Percentiles rank a stretch among this genome's conserved stretches.
Conservation (phyloP, 2,888 invertebrate species). For the Aspidapion aeneum region DNA sequence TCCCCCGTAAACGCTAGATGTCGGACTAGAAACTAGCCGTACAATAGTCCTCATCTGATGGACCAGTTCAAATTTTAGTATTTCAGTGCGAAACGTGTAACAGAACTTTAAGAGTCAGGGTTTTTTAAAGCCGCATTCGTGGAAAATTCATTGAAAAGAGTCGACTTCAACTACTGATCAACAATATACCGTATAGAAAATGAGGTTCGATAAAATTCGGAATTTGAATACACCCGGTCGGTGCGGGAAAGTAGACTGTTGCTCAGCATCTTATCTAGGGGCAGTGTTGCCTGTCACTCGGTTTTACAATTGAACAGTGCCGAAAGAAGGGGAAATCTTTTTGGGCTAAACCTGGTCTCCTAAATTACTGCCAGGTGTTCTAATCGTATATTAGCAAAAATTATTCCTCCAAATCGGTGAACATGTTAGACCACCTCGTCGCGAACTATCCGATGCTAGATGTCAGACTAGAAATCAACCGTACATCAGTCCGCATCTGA, state of each 20-base stretch:
- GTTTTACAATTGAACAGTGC: no score
- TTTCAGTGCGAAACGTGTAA: constrained; percentile 43
- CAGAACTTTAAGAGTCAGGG: constrained; percentile 45
- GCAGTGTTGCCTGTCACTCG: no score
- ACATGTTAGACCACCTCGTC: neutral
- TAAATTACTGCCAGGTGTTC: no score
- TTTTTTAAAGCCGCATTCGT: constrained; percentile 44
- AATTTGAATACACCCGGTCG: no score
- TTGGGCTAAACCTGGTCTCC: no score
- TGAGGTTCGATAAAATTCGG: no score
- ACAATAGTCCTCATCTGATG: constrained; percentile 43
- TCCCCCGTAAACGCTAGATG: constrained; percentile 39
- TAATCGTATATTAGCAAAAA: neutral
- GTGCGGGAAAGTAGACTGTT: no score
- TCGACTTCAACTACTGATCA: no score
- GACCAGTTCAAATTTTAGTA: constrained; percentile 43
- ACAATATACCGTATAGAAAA: no score
- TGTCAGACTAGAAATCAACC: constrained; percentile 43
- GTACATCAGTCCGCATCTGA: constrained; percentile 43
- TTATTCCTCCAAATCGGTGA: neutral
- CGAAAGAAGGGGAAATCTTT: no score
- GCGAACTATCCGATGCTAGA: constrained; percentile 21
- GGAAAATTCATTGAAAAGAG: constrained; percentile 43
- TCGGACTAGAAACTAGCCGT: constrained; percentile 41
- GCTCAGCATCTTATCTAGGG: no score